Evolutionary conservation across 2,113 vertebrate species (phyloP), one percentile per base, ranked within the genome.

Genomic region (Nanorana parkeri): DNA sequence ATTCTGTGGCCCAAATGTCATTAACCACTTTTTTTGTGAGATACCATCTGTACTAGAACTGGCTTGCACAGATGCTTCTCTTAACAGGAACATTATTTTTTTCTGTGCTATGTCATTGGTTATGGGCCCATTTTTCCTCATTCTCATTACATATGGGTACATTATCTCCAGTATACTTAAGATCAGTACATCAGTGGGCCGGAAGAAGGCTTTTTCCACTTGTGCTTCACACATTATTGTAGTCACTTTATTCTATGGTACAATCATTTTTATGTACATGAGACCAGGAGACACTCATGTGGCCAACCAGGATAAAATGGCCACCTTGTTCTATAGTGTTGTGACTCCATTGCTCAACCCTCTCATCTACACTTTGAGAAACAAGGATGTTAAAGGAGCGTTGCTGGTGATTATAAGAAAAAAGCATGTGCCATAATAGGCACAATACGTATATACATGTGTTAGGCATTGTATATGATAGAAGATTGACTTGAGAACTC

Each of bases 201-300:
- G 80, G 16, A 83, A 2, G 29, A 87, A 87, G 75, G 84, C 86
- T 19, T 89, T 90, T 51, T 87, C 87, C 20, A 89, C 86, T 63
- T 89, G 89, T n/a, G 78, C 87, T 17, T 89, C 89, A 17, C 89
- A 90, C 41, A 81, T 90, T 8, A 86, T 3, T 0, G 85, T 83
- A 0, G 76, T 87, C 61, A 86, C 26, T 54, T 36, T 89, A 13
- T 89, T 85, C 55, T 89, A 86, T 0, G 65, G 88, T 1, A 89
- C 75, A n/a, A 21, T 86, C 29, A 73, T 89, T 13, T 88, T 89
- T 55, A 89, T 86, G 79, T 90, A 88, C 0, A 64, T 86, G 28
- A 23, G 16, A 7, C 88, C 85, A 0, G 88, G 85, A 63, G 41
- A 52, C 23, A 24, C 15, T 20, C 73, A 61, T 47, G 58, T 76